These are phyloP conservation scores for Ferdinandea cuprea DNA, from an alignment of 2,888 invertebrate species.

Conservation along the genomic window DNA sequence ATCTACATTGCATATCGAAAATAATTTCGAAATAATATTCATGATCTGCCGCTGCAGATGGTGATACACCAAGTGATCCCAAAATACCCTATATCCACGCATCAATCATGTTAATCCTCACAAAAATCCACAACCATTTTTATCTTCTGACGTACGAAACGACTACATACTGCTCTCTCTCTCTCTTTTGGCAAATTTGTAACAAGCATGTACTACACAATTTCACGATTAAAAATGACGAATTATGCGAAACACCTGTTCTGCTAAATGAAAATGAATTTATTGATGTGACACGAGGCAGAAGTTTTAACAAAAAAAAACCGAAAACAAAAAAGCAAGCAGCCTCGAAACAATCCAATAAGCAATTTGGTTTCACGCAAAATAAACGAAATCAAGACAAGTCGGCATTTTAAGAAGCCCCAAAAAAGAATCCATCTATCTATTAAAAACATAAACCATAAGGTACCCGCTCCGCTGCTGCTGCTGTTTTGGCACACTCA, in stretches of 20 bases:
- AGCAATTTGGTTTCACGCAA: constrained; percentile 42
- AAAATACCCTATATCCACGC: constrained; percentile 55
- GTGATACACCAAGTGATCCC: constrained; percentile 1
- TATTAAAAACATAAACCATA: constrained; percentile 46
- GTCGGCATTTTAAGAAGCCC: constrained; percentile 36
- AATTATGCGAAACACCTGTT: constrained; percentile 69
- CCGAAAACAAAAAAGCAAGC: constrained; percentile 4
- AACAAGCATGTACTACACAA: constrained; percentile 36
- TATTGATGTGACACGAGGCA: constrained; percentile 65
- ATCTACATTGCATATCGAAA: constrained; percentile 28
- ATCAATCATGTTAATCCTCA: constrained; percentile 63
- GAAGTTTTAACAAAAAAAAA: constrained; percentile 10
- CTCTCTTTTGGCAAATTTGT: constrained; percentile 61
- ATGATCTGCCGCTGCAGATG: constrained; percentile 25
- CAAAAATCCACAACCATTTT: constrained; percentile 25
- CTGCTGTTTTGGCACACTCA: constrained; percentile 34
- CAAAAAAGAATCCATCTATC: constrained; percentile 28
- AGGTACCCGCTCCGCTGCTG: constrained; percentile 10
- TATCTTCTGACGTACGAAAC: constrained; percentile 24
- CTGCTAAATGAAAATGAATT: constrained; percentile 61
- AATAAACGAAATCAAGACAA: constrained; percentile 26
- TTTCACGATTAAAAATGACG: constrained; percentile 54
- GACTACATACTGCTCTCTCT: constrained; percentile 15
- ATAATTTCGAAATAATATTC: constrained; percentile 39
- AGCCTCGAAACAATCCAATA: constrained; percentile 29